phyloP scores from a whole-genome alignment of 2,888 invertebrate genomes.

The Nemotelus nigrinus region DNA sequence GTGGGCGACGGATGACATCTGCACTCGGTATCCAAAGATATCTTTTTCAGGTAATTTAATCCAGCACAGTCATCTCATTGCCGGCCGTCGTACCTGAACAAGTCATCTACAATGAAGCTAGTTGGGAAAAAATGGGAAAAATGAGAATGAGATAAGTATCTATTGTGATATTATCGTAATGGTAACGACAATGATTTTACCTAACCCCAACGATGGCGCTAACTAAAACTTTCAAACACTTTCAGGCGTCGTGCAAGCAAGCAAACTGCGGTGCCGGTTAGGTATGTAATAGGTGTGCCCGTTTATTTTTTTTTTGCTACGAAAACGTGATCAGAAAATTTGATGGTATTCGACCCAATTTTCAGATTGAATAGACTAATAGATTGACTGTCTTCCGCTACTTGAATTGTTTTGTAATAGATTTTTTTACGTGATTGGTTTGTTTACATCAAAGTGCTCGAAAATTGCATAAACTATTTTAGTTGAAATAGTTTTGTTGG shows the following conservation, averaged over 20 bases:
- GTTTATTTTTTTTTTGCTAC: conserved; percentile 22
- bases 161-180: conserved; percentile 3
- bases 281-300: not conserved
- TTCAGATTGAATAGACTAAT: not conserved
- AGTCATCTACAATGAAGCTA: conserved; percentile 2
- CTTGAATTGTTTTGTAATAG: conserved; percentile 24
- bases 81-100: not conserved
- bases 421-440: conserved; percentile 15
- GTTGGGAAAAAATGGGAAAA: conserved; percentile 4
- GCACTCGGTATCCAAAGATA: conserved; percentile 37
- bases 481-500: not conserved
- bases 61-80: not conserved
- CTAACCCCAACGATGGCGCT: conserved; percentile 9
- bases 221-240: not conserved
- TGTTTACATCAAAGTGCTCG: not conserved
- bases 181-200: conserved; percentile 17
- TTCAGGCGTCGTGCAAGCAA: not conserved
- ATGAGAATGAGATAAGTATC: conserved; percentile 36
- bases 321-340: conserved; percentile 40
- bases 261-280: not conserved
- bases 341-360: conserved; percentile 38
- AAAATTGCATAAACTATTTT: conserved; percentile 4
- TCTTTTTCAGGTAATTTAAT: conserved; percentile 31
- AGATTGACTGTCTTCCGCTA: conserved; percentile 28
- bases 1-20: conserved; percentile 38